Base-by-base conservation (phyloP, 2,113 vertebrate species). In the Aphyosemion australe region DNA sequence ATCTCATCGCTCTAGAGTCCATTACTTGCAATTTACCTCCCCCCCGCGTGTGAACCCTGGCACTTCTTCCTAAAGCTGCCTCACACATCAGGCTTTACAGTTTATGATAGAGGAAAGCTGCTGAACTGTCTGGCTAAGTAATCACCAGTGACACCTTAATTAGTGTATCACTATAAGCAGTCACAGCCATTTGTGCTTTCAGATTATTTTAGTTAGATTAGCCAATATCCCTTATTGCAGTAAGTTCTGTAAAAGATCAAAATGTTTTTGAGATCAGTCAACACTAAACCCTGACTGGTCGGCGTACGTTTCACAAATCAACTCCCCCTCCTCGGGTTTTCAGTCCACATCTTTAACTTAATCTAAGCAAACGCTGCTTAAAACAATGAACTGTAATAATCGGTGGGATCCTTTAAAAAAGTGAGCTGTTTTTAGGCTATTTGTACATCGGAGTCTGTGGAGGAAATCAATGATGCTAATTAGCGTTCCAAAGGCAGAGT, bases 391-490 rank as follows among this genome's bases (percentile, higher is more conserved):
- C 32, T 56, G 48, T 19, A 60, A 59, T 65, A 45, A 79, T 50
- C 73, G 73, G 21, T 65, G 62, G 54, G n/a, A 51, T 51, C 54
- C 57, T 55, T 66, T 49, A 72, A 72, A 37, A 72, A 69, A 72
- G 50, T 65, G 37, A 76, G 78, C 80, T 79, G 56, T 82, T 82
- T 86, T 83, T 12, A 4, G 73, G 73, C 57, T 84, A 72, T 89
- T 89, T 89, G 74, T 71, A 87, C 80, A 81, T 85, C 74, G 81
- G 65, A 84, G 70, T 84, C 66, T 65, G 77, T 72, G 58, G 61
- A 71, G 73, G 78, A 84, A 87, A 84, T 92, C 87, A 87, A 78
- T 88, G 88, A 87, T 86, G 84, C 84, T 91, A 90, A 91, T 91
- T 91, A 90, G 74, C 63, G 78, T 87, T 89, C 75, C 84, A 88